A percentile compares a stretch with the other conserved stretches of the same genome.
phyloP scores from a whole-genome alignment of 2,888 invertebrate species.

The Mesorhabditis sp. region DNA sequence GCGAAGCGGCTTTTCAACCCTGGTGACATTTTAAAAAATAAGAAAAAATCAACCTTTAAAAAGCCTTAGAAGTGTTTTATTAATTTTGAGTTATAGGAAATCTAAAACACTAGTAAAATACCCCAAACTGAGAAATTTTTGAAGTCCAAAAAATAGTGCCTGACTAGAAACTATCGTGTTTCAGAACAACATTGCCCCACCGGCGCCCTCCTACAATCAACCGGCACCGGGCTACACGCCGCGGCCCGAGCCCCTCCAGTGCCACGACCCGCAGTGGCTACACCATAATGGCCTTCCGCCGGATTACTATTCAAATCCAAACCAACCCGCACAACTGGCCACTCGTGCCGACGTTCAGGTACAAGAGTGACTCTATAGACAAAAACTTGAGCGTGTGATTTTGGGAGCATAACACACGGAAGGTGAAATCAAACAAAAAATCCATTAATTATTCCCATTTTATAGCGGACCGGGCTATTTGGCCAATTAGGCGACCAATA shows the following conservation, averaged over 20 bases:
- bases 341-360: too few relatives aligned
- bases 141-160: neutral
- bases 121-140: neutral
- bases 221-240: neutral
- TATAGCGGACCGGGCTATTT: neutral
- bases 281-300: neutral
- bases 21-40: too few relatives aligned
- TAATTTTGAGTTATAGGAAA: neutral
- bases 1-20: too few relatives aligned
- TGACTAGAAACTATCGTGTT: neutral
- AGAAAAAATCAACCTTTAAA: too few relatives aligned
- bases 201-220: too few relatives aligned
- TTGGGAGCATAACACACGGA: too few relatives aligned
- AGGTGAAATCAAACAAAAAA: too few relatives aligned
- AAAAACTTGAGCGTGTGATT: too few relatives aligned
- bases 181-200: too few relatives aligned
- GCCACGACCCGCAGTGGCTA: slow-evolving; percentile 1
- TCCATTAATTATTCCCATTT: too few relatives aligned
- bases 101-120: neutral
- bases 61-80: too few relatives aligned
- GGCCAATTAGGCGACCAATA: neutral
- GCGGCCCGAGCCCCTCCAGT: neutral
- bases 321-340: neutral
- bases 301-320: neutral
- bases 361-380: too few relatives aligned